These are phyloP conservation scores for Drosophila neocordata DNA, from an alignment of 1,140 invertebrate species.

Conservation along the genomic window DNA sequence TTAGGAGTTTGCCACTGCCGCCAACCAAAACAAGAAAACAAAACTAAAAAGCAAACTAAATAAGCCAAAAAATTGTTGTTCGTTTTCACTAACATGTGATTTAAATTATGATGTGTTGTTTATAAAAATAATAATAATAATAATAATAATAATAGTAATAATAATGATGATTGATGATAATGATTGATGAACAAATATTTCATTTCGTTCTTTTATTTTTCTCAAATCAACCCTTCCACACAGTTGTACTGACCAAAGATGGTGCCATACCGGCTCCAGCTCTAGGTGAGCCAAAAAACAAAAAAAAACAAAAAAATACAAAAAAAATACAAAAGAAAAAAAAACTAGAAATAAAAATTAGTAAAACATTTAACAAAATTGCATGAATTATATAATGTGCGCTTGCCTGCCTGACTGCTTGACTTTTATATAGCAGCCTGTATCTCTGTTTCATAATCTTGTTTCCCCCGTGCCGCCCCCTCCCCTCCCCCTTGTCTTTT, in stretches of 20 bases:
- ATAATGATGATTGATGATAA: conserved; percentile 52
- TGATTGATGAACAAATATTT: conserved; percentile 45
- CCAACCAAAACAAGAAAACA: conserved; percentile 31
- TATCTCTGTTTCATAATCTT: neutral
- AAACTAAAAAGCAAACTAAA: conserved; percentile 34
- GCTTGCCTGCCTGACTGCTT: conserved; percentile 32
- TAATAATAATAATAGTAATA: conserved; percentile 43
- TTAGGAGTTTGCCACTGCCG: conserved; percentile 58
- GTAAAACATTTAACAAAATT: conserved; percentile 18
- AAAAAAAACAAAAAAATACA: conserved; percentile 2
- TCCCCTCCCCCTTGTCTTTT: no score
- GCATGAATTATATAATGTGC: conserved; percentile 28
- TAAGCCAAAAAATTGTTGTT: conserved; percentile 28
- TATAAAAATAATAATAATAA: conserved; percentile 50
- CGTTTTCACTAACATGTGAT: conserved; percentile 37
- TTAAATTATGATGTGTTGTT: conserved; percentile 51
- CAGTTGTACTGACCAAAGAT: conserved; percentile 90
- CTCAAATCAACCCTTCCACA: conserved; percentile 72
- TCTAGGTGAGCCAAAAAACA: conserved; percentile 85
- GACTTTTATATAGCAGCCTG: conserved; percentile 1
- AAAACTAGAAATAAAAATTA: neutral
- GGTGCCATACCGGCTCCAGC: conserved; percentile 88
- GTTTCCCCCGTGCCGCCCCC: no score
- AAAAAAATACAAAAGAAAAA: conserved; percentile 15
- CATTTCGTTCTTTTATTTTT: conserved; percentile 64